Evolutionary conservation across 2,113 vertebrate genomes (phyloP).

Genomic region (Oenanthe melanoleuca): DNA sequence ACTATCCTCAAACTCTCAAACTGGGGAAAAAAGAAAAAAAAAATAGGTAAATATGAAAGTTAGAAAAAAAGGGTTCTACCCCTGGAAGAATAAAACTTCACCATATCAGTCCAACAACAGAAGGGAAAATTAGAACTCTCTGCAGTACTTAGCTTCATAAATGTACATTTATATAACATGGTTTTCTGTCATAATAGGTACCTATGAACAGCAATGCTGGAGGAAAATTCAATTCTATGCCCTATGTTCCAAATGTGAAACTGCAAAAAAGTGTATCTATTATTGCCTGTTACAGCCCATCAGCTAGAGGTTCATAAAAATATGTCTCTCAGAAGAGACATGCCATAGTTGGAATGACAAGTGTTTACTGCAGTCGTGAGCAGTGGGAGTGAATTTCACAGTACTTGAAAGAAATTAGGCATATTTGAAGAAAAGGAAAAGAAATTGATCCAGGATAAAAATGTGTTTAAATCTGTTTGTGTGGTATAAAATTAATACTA

Average conservation of each 20-base stretch:
- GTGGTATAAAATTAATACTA: background rate
- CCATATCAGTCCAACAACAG: accelerated
- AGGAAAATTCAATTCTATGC: background rate
- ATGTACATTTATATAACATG: background rate
- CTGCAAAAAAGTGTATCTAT: background rate
- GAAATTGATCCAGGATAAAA: background rate
- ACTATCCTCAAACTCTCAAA: background rate
- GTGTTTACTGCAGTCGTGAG: conserved; percentile 4
- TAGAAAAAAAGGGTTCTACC: background rate
- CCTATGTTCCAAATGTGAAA: background rate
- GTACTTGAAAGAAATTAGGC: background rate
- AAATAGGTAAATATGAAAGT: background rate
- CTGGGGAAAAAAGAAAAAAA: no score
- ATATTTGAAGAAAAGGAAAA: background rate
- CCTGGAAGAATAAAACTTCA: background rate
- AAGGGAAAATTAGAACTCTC: background rate
- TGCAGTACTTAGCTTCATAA: background rate
- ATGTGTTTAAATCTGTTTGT: background rate
- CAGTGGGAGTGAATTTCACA: background rate
- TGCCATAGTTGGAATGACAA: background rate
- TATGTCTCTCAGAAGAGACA: background rate
- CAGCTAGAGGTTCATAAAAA: background rate
- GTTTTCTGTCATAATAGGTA: background rate
- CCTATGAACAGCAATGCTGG: background rate
- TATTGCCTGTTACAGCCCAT: background rate